Base-by-base conservation (phyloP, 2,888 invertebrate species). In the Dolomedes plantarius region DNA sequence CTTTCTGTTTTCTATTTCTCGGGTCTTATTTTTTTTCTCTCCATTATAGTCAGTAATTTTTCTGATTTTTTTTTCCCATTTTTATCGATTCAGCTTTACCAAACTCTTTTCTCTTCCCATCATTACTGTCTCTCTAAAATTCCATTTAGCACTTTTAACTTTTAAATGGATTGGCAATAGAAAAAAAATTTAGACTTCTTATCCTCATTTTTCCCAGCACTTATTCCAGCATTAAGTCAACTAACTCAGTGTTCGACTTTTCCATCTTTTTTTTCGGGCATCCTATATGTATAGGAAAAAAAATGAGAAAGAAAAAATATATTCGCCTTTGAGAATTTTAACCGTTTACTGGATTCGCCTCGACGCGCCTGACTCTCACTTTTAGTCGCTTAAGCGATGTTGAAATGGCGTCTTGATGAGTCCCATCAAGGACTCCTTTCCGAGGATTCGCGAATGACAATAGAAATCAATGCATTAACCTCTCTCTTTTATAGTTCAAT, bases 381-480 rank as follows among this genome's bases (percentile, higher is more conserved):
- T 6, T 23, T 2, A 19, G 56, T 23, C 56, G 11, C 56, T 56
- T 56, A 56, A 56, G 23, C 56, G 56, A 23, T 56, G 19, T 56
- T 23, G 3, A 23, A 56, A 56, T 23, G 23, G 23, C 11, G 56
- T 23, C 56, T 56, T 56, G 56, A 56, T 56, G 56, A 56, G 23
- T 23, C 56, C 56, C 56, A 56, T 23, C 56, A 23, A 36, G n/a
- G 5, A 23, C 16, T 5, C n/a, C 23, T 16, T 56, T 9, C 46
- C 19, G 5, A 23, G 56, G 23, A 23, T 56, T 56, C 23, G n/a
- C 1, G 56, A 56, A 56, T 56, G 23, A 23, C 56, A 56, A 56
- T 56, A 56, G 56, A 23, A 56, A 56, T 56, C 56, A 23, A 23
- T 23, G 23, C 56, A 56, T 56, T 56, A 46, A 56, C 56, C 56